These are phyloP conservation scores for Siphonodentalium dalli DNA, from an alignment of 2,888 invertebrate species.

Conservation along the genomic window DNA sequence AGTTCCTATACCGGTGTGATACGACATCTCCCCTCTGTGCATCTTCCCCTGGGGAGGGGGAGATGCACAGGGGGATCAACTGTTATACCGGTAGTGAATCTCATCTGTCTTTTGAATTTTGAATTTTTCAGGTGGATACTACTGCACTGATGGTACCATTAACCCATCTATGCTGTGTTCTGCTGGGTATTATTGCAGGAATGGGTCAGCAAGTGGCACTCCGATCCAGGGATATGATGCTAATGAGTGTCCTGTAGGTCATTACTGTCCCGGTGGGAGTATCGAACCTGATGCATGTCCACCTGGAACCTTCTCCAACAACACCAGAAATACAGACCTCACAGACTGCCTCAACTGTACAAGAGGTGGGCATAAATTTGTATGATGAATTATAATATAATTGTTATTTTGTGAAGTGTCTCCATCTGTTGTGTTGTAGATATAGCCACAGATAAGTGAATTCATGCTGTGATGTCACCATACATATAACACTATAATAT, in stretches of 20 bases:
- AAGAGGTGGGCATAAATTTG: slow-evolving; percentile 33
- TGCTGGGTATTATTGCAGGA: slow-evolving; percentile 53
- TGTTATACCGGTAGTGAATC: too few relatives aligned
- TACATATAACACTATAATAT: too few relatives aligned
- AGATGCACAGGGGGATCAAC: too few relatives aligned
- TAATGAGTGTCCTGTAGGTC: slow-evolving; percentile 56
- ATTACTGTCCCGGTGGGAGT: slow-evolving; percentile 56
- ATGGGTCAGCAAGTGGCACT: slow-evolving; percentile 47
- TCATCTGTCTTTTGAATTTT: too few relatives aligned
- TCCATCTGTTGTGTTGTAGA: not conserved
- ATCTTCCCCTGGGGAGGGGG: too few relatives aligned
- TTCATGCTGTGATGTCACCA: not conserved
- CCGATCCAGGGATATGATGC: slow-evolving; percentile 51
- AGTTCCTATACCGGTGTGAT: too few relatives aligned
- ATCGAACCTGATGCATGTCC: slow-evolving; percentile 53
- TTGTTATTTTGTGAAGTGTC: not conserved
- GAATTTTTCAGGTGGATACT: slow-evolving; percentile 47
- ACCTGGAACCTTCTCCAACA: slow-evolving; percentile 55
- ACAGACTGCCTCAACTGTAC: slow-evolving; percentile 52
- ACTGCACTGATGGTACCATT: slow-evolving; percentile 52
- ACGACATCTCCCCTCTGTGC: too few relatives aligned
- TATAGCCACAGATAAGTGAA: not conserved
- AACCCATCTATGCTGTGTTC: slow-evolving; percentile 46
- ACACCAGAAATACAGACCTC: slow-evolving; percentile 46
- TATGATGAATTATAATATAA: not conserved